These are phyloP conservation scores for Sorex maritimensis DNA, from an alignment of 2,797 vertebrate genomes.

Conservation along the genomic window DNA sequence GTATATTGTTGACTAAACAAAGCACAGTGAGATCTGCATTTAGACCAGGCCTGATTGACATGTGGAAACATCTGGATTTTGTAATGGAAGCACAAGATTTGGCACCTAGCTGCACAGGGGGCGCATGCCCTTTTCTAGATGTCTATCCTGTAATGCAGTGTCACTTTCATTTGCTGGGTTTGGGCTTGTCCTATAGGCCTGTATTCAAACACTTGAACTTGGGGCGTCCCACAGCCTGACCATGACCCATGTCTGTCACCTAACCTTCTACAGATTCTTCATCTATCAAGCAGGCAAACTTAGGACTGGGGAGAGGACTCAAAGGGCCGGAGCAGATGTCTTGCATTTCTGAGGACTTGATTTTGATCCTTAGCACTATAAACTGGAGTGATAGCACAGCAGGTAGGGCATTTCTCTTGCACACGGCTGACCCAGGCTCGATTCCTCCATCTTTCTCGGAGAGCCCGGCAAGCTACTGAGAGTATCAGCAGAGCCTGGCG, in stretches of 20 bases:
- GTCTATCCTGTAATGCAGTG: neutral
- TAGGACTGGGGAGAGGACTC: neutral
- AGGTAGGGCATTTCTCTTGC: too few relatives aligned
- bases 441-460: too few relatives aligned
- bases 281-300: neutral
- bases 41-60: neutral
- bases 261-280: neutral
- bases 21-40: neutral
- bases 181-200: neutral
- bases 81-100: neutral
- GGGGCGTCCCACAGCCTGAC: neutral
- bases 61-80: neutral
- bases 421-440: too few relatives aligned
- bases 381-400: too few relatives aligned
- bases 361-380: too few relatives aligned
- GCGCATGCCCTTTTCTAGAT: neutral
- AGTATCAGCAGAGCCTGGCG: too few relatives aligned
- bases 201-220: neutral
- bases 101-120: neutral
- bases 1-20: neutral
- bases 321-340: too few relatives aligned
- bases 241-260: neutral
- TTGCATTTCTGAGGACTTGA: too few relatives aligned
- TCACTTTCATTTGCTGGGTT: neutral
- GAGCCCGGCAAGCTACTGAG: too few relatives aligned